Percentiles rank a stretch among this genome's conserved stretches.
These are phyloP conservation scores for Pinctada fucata DNA, from an alignment of 2,888 invertebrate species.

Conservation along the genomic window DNA sequence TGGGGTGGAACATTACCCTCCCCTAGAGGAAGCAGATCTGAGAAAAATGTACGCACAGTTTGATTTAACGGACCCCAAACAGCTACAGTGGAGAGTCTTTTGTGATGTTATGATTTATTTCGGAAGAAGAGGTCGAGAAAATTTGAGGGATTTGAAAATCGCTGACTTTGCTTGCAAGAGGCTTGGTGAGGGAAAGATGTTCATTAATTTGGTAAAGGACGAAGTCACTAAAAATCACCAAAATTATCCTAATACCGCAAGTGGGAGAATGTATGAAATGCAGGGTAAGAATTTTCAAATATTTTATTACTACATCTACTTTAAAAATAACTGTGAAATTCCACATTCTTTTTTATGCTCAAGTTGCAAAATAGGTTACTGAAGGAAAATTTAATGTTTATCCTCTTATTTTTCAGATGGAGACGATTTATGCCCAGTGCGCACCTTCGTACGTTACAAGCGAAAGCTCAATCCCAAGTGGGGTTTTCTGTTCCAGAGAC, in stretches of 20 bases:
- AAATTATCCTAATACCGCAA: background rate
- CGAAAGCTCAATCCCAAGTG: constrained; percentile 6
- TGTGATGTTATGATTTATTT: constrained; percentile 5
- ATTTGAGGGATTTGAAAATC: too few relatives aligned
- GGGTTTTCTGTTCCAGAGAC: constrained; percentile 5
- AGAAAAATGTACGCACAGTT: too few relatives aligned
- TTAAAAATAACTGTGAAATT: too few relatives aligned
- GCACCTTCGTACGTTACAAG: constrained; percentile 1
- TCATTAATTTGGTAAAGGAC: constrained; percentile 5
- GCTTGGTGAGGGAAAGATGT: background rate
- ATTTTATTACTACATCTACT: too few relatives aligned
- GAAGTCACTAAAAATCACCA: constrained; percentile 1
- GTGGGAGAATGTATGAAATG: background rate
- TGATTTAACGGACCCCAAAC: too few relatives aligned
- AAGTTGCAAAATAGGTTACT: too few relatives aligned
- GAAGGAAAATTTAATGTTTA: too few relatives aligned
- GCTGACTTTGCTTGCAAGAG: background rate
- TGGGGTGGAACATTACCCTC: too few relatives aligned
- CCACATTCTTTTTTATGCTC: too few relatives aligned
- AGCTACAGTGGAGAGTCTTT: background rate
- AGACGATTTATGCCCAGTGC: constrained; percentile 17
- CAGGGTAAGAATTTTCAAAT: background rate
- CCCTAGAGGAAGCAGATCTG: too few relatives aligned
- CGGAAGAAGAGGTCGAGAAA: background rate
- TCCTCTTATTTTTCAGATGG: background rate